Conservation (phyloP, 2,797 vertebrate species). For the Sebastes kiyomatsui region DNA sequence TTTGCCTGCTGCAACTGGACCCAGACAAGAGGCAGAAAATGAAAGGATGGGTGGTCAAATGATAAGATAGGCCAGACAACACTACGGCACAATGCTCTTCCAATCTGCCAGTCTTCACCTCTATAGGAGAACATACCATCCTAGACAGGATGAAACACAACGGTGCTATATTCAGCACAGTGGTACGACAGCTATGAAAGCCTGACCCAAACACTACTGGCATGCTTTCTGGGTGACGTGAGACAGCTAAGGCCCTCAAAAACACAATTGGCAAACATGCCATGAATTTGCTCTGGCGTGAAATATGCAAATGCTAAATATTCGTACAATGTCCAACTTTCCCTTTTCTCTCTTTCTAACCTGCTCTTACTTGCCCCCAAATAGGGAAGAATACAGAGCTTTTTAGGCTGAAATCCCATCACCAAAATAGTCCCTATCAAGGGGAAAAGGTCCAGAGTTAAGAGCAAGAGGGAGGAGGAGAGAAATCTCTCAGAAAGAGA, state of each 20-base stretch:
- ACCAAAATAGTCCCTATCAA: slow-evolving; percentile 16
- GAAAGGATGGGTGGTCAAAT: background rate
- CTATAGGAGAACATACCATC: slow-evolving; percentile 14
- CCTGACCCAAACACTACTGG: slow-evolving; percentile 30
- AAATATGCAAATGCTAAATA: background rate
- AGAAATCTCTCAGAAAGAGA: slow-evolving; percentile 18
- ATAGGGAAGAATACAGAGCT: background rate
- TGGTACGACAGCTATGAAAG: slow-evolving; percentile 23
- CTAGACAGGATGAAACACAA: slow-evolving; percentile 32
- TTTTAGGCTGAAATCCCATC: slow-evolving; percentile 14
- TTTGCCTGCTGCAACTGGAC: slow-evolving; percentile 30
- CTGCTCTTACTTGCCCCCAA: background rate
- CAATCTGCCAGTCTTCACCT: slow-evolving; percentile 32
- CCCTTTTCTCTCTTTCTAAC: background rate
- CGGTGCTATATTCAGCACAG: slow-evolving; percentile 45
- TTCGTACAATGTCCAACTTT: background rate
- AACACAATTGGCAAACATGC: slow-evolving; percentile 2
- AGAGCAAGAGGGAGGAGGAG: background rate
- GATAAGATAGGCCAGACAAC: slow-evolving; percentile 9
- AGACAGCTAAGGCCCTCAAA: background rate
- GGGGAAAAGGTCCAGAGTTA: slow-evolving; percentile 14
- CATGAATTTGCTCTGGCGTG: background rate
- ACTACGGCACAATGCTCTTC: slow-evolving; percentile 15
- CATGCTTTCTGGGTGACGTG: slow-evolving; percentile 28
- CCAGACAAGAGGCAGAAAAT: slow-evolving; percentile 15